Base-by-base conservation (phyloP, 2,797 vertebrate genomes). In the Halcyon leucocephala region DNA sequence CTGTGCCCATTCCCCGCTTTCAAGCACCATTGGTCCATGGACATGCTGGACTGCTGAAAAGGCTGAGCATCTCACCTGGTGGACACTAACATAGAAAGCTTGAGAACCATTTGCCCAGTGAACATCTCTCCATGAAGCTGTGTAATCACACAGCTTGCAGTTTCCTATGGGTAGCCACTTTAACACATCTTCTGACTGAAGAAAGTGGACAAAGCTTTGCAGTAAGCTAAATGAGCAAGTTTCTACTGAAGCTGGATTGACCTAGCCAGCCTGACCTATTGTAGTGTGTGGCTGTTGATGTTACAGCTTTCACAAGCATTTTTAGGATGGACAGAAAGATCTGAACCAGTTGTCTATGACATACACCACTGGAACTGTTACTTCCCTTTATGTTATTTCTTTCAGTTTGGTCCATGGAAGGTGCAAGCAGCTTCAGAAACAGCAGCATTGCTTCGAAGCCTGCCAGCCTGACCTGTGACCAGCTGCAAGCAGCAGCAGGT, bases 281-380 rank as follows among this genome's bases (percentile, higher is more conserved):
- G n/a, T 25, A 48, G 29, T 4, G 3, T 19, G 25, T 37, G n/a
- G 29, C 6, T 48, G 26, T 52, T 60, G 26, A 44, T 24, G 25
- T 26, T n/a, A 42, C 28, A 39, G 28, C 37, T 76, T 78, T 61
- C 44, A 46, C 2, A 5, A 80, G 14, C 7, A 2, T 15, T 41
- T 13, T 15, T 61, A 52, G 41, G 29, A 51, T 46, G 26, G 17
- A 46, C 17, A 87, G 64, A 66, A 52, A 26, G 5, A 1, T 39
- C 44, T 64, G 21, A 8, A 1, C 16, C 5, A 13, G 16, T 10
- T 64, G 21, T 13, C n/a, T 49, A 28, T 11, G 13, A 6, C 0
- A 0, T 24, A 35, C 12, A 28, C 14, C 24, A 8, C 2, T 4
- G 2, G 42, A n/a, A 61, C n/a, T 28, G 20, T 39, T 76, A 42